These are phyloP conservation scores for Zingel zingel DNA, from an alignment of 2,113 vertebrate species.

Conservation along the genomic window DNA sequence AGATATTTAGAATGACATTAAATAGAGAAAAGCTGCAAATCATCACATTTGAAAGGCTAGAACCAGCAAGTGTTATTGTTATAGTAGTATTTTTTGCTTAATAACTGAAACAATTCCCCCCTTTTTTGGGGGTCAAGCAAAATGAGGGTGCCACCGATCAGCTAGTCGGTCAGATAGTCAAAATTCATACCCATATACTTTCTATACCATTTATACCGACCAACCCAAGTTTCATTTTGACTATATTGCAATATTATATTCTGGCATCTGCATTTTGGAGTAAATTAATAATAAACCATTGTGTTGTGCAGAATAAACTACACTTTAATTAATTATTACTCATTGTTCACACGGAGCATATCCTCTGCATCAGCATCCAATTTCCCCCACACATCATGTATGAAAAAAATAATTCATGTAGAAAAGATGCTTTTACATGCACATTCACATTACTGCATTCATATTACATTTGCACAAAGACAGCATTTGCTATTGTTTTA, in stretches of 20 bases:
- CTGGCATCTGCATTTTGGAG: too few species aligned
- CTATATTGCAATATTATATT: background rate
- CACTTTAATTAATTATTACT: background rate
- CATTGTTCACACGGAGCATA: background rate
- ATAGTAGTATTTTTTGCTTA: too few species aligned
- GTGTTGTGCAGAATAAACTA: background rate
- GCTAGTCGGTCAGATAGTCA: too few species aligned
- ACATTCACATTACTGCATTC: conserved; percentile 7
- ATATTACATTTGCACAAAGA: conserved; percentile 12
- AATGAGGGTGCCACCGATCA: too few species aligned
- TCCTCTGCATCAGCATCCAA: background rate
- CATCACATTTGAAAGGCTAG: background rate
- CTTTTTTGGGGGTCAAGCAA: too few species aligned
- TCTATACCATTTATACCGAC: too few species aligned
- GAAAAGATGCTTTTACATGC: background rate
- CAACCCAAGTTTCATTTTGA: background rate
- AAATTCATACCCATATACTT: too few species aligned
- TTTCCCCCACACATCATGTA: background rate
- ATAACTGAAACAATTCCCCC: too few species aligned
- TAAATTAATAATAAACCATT: background rate
- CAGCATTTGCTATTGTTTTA: conserved; percentile 18
- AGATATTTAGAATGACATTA: background rate
- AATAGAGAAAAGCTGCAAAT: background rate
- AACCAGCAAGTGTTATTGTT: background rate
- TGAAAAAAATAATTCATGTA: conserved; percentile 7